Conservation (phyloP, 2,888 invertebrate genomes). For the Lepas anatifera region DNA sequence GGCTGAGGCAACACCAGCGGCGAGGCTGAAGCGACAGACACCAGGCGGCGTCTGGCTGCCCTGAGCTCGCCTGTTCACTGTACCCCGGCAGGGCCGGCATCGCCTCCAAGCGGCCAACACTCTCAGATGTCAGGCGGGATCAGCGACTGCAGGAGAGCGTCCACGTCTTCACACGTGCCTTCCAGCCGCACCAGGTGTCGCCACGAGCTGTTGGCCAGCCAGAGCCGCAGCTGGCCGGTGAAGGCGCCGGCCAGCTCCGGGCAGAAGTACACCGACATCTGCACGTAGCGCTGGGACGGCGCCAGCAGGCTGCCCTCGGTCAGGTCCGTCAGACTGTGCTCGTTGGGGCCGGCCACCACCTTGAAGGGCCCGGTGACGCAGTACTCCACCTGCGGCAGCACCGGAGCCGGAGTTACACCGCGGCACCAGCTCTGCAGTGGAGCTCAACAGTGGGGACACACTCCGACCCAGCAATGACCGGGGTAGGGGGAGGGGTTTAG, state of each 20-base stretch:
- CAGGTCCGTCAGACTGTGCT: background rate
- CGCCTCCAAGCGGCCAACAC: too few relatives aligned
- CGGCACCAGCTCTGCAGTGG: too few relatives aligned
- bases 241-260: background rate
- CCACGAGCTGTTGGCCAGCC: background rate
- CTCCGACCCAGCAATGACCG: too few relatives aligned
- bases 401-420: too few relatives aligned
- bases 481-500: too few relatives aligned
- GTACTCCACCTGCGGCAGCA: conserved; percentile 4
- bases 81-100: too few relatives aligned
- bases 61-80: too few relatives aligned
- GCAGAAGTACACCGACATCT: conserved; percentile 5
- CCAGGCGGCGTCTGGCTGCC: too few relatives aligned
- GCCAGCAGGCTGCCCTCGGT: background rate
- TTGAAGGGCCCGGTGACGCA: background rate
- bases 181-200: background rate
- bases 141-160: background rate
- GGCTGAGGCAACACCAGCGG: too few relatives aligned
- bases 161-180: background rate
- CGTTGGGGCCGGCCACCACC: background rate
- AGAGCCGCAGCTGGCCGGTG: background rate
- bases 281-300: conserved; percentile 8
- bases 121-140: too few relatives aligned
- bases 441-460: too few relatives aligned
- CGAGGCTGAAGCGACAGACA: too few relatives aligned